Conservation (phyloP, 1,140 invertebrate genomes). For the Bombus superbus region DNA sequence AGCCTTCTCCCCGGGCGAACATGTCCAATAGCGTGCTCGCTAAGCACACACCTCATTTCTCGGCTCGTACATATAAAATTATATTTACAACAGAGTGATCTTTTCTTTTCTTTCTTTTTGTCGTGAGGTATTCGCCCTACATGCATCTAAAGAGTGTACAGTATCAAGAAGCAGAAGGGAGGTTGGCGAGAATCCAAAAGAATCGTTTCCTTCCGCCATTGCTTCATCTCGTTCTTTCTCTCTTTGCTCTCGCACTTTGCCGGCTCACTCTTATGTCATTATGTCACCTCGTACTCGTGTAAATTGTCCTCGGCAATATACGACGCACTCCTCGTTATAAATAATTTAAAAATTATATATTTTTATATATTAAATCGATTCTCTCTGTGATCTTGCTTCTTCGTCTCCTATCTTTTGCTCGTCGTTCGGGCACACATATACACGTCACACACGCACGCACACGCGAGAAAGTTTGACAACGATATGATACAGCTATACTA, state of each 20-base stretch:
- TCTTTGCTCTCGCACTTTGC: background rate
- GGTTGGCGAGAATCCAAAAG: background rate
- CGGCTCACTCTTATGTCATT: background rate
- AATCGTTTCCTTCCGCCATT: background rate
- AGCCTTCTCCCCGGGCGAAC: background rate
- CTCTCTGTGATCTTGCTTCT: conserved; percentile 14
- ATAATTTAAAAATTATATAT: conserved; percentile 72
- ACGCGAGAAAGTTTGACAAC: conserved; percentile 59
- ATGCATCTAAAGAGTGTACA: conserved; percentile 68
- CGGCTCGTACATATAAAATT: conserved; percentile 70
- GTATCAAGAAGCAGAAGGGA: conserved; percentile 56
- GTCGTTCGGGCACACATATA: conserved; percentile 16
- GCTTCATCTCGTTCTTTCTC: conserved; percentile 29
- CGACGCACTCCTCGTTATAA: conserved; percentile 52
- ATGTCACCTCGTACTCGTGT: background rate
- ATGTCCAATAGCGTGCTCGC: conserved; percentile 16
- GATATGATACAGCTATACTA: conserved; percentile 75
- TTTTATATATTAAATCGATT: conserved; percentile 58
- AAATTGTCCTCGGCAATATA: conserved; percentile 10
- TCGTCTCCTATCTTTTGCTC: conserved; percentile 1
- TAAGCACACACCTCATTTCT: conserved; percentile 47
- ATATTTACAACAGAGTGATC: conserved; percentile 76
- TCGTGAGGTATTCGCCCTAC: conserved; percentile 75
- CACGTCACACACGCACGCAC: conserved; percentile 25
- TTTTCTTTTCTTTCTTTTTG: conserved; percentile 52